Percentiles rank a stretch among this genome's conserved stretches.
Conservation (phyloP, 1,140 invertebrate species). For the Macrocentrus cingulum region DNA sequence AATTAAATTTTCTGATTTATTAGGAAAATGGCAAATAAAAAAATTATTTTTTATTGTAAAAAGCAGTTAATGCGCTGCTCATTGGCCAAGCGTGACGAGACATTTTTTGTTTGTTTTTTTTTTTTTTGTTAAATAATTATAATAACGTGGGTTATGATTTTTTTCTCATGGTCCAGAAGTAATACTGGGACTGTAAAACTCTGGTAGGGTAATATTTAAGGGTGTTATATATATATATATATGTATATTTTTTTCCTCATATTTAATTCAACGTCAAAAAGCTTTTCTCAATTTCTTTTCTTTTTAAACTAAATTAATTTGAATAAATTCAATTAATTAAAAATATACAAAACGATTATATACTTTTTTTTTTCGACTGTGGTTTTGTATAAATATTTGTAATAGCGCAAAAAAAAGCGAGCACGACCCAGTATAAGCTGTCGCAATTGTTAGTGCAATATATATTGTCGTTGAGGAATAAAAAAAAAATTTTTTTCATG, state of each 20-base stretch:
- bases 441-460: no score
- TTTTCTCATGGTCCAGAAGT: conserved; percentile 12
- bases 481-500: no score
- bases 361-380: no score
- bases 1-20: background rate
- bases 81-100: conserved; percentile 51
- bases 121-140: background rate
- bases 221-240: background rate
- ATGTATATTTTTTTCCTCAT: conserved; percentile 9
- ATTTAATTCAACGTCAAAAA: background rate
- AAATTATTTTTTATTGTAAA: background rate
- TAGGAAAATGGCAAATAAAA: background rate
- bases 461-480: no score
- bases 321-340: no score
- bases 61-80: conserved; percentile 29
- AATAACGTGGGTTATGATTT: conserved; percentile 17
- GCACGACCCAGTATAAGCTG: no score
- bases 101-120: conserved; percentile 22
- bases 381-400: no score
- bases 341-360: no score
- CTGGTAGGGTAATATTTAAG: conserved; percentile 1
- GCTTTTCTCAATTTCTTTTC: no score
- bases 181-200: conserved; percentile 1
- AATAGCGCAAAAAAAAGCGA: no score
- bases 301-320: no score